Evolutionary conservation across 2,888 invertebrate genomes (phyloP).

Genomic region (Entomobrya proxima): DNA sequence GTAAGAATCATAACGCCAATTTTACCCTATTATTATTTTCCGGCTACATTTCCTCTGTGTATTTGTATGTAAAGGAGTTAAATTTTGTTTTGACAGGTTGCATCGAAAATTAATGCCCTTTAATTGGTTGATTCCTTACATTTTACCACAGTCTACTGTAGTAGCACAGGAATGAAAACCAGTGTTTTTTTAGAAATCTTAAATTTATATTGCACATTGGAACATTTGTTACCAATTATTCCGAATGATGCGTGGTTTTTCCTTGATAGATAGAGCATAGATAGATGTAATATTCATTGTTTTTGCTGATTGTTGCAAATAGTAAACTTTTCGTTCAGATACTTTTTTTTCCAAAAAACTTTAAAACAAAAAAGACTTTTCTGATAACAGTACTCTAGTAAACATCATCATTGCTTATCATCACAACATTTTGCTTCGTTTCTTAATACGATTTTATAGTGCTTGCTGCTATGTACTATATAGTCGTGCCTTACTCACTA

Average conservation of each 20-base stretch:
- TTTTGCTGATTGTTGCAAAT: neutral
- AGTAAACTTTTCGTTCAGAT: neutral
- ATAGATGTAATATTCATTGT: too few relatives aligned
- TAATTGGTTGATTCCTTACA: neutral
- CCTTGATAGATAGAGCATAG: too few relatives aligned
- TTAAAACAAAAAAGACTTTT: neutral
- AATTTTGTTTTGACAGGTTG: neutral
- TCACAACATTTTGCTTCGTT: constrained; percentile 30
- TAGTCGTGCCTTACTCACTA: neutral
- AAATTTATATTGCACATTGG: too few relatives aligned
- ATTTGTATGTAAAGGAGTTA: neutral
- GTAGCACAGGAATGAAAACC: neutral
- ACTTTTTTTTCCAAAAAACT: too few relatives aligned
- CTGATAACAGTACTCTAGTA: neutral
- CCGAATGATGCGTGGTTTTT: too few relatives aligned
- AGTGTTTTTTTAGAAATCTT: too few relatives aligned
- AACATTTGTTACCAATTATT: too few relatives aligned
- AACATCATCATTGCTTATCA: constrained; percentile 22
- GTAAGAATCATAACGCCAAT: neutral
- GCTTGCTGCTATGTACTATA: neutral
- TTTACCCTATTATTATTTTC: neutral
- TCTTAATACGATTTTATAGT: neutral
- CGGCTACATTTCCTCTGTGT: neutral
- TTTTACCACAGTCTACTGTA: neutral
- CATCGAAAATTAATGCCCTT: neutral